phyloP scores from a whole-genome alignment of 2,797 vertebrate species.

The Zonotrichia albicollis region DNA sequence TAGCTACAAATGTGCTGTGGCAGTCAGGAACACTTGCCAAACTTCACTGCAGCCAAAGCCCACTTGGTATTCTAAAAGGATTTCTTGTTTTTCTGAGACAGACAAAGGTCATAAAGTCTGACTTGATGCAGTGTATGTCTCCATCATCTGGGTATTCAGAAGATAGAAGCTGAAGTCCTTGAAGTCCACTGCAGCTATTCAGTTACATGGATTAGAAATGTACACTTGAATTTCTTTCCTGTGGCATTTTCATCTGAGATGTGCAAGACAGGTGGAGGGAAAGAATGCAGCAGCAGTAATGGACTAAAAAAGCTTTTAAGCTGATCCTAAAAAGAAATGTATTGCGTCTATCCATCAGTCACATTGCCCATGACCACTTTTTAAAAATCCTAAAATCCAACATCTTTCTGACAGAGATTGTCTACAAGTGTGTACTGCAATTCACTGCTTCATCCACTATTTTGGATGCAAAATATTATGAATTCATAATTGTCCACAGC shows the following conservation, averaged over 20 bases:
- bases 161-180: neutral
- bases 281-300: neutral
- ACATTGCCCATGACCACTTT: neutral
- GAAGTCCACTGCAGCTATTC: neutral
- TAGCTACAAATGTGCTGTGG: constrained; percentile 31
- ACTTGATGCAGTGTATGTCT: neutral
- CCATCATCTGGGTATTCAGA: constrained; percentile 3
- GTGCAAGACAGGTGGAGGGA: neutral
- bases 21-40: constrained; percentile 22
- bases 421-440: neutral
- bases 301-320: neutral
- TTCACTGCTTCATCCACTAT: neutral
- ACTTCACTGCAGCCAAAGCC: neutral
- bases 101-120: neutral
- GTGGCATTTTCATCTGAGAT: neutral
- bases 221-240: neutral
- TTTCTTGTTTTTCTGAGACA: neutral
- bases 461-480: neutral
- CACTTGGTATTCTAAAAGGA: neutral
- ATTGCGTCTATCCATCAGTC: neutral
- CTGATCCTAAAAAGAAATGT: neutral
- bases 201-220: neutral
- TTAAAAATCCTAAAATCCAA: neutral
- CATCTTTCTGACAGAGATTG: neutral
- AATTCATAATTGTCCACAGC: neutral